These are phyloP conservation scores for Ophion slaviceki DNA, from an alignment of 2,888 invertebrate genomes.

Conservation along the genomic window DNA sequence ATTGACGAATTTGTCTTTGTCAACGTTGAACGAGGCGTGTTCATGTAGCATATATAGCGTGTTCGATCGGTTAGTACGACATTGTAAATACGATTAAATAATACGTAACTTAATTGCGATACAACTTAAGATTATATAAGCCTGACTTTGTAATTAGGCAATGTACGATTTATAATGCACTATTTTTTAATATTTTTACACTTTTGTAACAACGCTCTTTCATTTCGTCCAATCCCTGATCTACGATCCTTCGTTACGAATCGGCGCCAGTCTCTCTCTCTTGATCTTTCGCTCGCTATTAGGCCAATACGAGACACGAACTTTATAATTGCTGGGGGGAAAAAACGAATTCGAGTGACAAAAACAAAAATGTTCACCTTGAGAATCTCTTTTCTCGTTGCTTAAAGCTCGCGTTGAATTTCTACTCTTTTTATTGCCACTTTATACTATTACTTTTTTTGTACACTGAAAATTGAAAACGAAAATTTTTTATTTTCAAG, in stretches of 20 bases:
- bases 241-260: not conserved
- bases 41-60: constrained; percentile 18
- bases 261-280: not conserved
- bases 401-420: no score
- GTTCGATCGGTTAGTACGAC: constrained; percentile 58
- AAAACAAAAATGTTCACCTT: no score
- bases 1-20: constrained; percentile 19
- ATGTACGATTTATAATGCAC: constrained; percentile 74
- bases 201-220: constrained; percentile 74
- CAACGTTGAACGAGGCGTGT: constrained; percentile 34
- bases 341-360: no score
- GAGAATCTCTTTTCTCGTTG: no score
- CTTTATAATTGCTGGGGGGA: no score
- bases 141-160: constrained; percentile 72
- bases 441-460: no score
- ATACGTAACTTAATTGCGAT: constrained; percentile 58
- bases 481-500: no score
- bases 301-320: no score
- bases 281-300: no score
- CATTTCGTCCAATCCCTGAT: constrained; percentile 59
- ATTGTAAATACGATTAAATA: constrained; percentile 61
- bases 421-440: no score
- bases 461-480: no score
- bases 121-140: constrained; percentile 54
- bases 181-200: constrained; percentile 78